These are phyloP conservation scores for Tribolium castaneum DNA, from an alignment of 1,140 invertebrate species.

Conservation along the genomic window DNA sequence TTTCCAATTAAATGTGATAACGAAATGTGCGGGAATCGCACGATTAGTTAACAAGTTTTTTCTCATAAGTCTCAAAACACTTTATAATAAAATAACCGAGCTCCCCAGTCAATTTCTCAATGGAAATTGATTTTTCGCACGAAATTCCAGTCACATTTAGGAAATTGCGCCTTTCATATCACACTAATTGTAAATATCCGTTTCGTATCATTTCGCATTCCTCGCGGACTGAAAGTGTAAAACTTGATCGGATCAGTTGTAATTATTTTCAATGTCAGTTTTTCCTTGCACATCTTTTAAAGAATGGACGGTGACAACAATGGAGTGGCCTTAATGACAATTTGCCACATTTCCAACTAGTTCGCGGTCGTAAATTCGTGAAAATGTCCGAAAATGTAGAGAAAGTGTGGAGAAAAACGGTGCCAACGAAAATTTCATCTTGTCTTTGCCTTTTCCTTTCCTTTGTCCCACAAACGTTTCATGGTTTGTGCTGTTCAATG, in stretches of 20 bases:
- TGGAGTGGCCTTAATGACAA: neutral
- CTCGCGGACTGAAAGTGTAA: neutral
- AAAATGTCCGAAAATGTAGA: neutral
- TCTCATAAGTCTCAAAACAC: neutral
- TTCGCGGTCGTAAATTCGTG: slow-evolving; percentile 1
- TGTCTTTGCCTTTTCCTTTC: slow-evolving; percentile 22
- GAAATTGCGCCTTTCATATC: neutral
- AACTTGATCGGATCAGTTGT: neutral
- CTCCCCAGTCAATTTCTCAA: neutral
- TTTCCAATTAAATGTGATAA: neutral
- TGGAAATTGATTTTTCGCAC: neutral
- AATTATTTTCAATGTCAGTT: slow-evolving; percentile 20
- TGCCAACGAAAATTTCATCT: slow-evolving; percentile 1
- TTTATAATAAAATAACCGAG: neutral
- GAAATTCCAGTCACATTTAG: neutral
- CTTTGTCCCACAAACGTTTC: slow-evolving; percentile 18
- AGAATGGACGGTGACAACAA: neutral
- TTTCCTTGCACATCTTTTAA: neutral
- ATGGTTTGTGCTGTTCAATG: slow-evolving; percentile 1
- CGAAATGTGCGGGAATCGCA: neutral
- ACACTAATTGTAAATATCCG: neutral
- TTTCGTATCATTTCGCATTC: neutral
- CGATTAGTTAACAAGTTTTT: neutral
- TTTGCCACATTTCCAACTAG: neutral
- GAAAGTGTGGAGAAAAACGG: slow-evolving; percentile 7